Evolutionary conservation across 2,888 invertebrate genomes (phyloP), one percentile per base, ranked within the genome.

Genomic region (Prenolepis imparis): DNA sequence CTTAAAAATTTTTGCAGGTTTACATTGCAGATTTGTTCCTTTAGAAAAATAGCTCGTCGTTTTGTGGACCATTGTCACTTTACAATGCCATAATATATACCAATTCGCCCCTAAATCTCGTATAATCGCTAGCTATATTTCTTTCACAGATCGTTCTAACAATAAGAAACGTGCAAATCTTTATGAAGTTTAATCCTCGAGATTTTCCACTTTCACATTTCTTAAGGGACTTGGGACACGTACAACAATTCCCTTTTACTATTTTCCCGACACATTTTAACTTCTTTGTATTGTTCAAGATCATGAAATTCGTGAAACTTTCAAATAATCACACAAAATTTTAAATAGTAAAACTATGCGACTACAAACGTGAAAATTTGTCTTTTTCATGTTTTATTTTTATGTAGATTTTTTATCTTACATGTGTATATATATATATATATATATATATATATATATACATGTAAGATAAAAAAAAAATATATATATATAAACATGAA

Each of bases 61-160:
- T n/a, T 21, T n/a, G 15, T 24, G 18, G 9, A 21, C 39, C 24
- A 55, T 66, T 77, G 41, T 57, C 55, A n/a, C 15, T 5, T 41
- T 8, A 67, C 39, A 77, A 77, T 77, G 24, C n/a, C n/a, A 8
- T 6, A 21, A 8, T 67, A 55, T 66, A 32, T 67, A 77, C 41
- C 66, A 67, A 41, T 64, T 39, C 28, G 12, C 39, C 39, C 66
- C 24, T 41, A 55, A 55, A 41, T n/a, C 5, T 15, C 28, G 3
- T 28, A 66, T 55, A 66, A 77, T 77, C 66, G n/a, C n/a, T 21
- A 1, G 21, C 39, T 18, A 63, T 44, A 21, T 28, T 77, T 15
- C 55, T 77, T 67, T 61, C 28, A 75, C 24, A 8, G 21, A 36
- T 52, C 12, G 1, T 12, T 28, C 9, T 12, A 28, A 28, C 28